A percentile compares a stretch with the other conserved stretches of the same genome.
Conservation (phyloP, 2,888 invertebrate species). For the Diadromus collaris region DNA sequence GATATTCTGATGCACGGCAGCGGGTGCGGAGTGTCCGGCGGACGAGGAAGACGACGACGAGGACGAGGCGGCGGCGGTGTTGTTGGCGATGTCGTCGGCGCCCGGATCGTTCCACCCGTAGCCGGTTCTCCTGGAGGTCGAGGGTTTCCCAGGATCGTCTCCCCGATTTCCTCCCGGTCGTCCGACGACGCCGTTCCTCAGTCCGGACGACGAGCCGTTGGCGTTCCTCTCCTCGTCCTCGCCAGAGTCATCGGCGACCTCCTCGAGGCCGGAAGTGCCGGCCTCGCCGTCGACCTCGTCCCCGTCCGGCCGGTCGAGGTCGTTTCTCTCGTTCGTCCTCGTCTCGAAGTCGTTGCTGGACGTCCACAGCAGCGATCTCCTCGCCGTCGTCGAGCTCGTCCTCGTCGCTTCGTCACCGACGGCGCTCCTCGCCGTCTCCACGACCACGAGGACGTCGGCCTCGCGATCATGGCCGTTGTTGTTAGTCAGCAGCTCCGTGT, state of each 20-base stretch:
- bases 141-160: conserved; percentile 72
- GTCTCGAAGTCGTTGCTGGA: conserved; percentile 31
- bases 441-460: conserved; percentile 58
- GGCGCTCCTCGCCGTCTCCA: conserved; percentile 33
- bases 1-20: conserved; percentile 66
- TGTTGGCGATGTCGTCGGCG: conserved; percentile 57
- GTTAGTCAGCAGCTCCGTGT: conserved; percentile 74
- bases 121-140: conserved; percentile 73
- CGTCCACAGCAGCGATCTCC: conserved; percentile 50
- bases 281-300: not conserved
- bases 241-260: not conserved
- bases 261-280: not conserved
- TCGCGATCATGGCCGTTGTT: conserved; percentile 71
- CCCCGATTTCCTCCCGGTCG: conserved; percentile 73
- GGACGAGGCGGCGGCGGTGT: conserved; percentile 54
- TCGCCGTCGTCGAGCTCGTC: not conserved
- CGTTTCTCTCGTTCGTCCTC: conserved; percentile 50
- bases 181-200: conserved; percentile 75
- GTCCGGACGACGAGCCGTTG: conserved; percentile 66
- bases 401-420: conserved; percentile 2
- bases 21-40: conserved; percentile 49
- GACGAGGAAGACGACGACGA: conserved; percentile 28
- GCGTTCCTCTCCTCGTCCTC: conserved; percentile 65
- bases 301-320: conserved; percentile 10
- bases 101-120: conserved; percentile 62